phyloP scores from a whole-genome alignment of 2,888 invertebrate species.

The Crepidodera aurea region DNA sequence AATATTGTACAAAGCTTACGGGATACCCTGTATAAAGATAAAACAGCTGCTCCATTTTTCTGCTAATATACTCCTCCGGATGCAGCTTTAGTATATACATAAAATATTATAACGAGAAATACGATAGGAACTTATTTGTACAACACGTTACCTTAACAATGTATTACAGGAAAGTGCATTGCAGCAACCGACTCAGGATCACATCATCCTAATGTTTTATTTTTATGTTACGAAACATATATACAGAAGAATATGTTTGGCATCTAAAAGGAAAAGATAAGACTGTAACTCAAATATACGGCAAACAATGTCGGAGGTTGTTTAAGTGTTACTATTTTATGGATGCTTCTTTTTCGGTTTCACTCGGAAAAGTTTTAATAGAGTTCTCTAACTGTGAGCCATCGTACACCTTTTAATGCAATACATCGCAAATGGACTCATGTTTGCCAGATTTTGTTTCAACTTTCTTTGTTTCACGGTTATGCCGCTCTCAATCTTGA shows the following conservation, averaged over 20 bases:
- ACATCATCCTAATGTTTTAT: conserved; percentile 1
- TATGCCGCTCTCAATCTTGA: conserved; percentile 1
- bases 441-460: conserved; percentile 24
- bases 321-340: conserved; percentile 33
- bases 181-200: neutral
- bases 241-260: conserved; percentile 11
- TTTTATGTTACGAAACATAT: neutral
- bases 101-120: neutral
- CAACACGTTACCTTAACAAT: neutral
- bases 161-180: neutral
- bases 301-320: conserved; percentile 31
- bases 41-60: no score
- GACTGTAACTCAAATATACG: conserved; percentile 23
- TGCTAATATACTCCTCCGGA: no score
- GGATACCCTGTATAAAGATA: no score
- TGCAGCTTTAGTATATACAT: neutral
- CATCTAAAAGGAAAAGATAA: conserved; percentile 23
- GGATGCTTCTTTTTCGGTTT: conserved; percentile 30
- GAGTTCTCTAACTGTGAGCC: conserved; percentile 29
- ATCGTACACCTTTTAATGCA: conserved; percentile 24
- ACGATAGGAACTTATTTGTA: neutral
- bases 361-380: conserved; percentile 33
- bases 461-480: conserved; percentile 24
- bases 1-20: no score
- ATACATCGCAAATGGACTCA: conserved; percentile 23